These are phyloP conservation scores for Lutraria rhynchaena DNA, from an alignment of 1,140 invertebrate genomes.

Conservation along the genomic window DNA sequence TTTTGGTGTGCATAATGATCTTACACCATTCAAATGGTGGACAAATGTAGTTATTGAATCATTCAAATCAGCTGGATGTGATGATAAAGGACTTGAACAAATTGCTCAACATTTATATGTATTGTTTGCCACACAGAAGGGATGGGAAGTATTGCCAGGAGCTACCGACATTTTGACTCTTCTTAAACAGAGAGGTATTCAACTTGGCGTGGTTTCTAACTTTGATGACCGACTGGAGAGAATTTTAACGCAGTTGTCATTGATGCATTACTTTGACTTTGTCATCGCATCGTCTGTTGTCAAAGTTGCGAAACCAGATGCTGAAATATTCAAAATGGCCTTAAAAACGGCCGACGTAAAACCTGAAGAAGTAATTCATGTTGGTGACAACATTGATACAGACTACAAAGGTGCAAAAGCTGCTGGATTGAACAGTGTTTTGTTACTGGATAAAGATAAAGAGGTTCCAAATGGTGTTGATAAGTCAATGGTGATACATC, in stretches of 20 bases:
- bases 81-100: constrained; percentile 77
- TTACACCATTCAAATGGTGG: constrained; percentile 94
- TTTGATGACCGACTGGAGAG: constrained; percentile 90
- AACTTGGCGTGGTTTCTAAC: constrained; percentile 91
- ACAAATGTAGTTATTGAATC: constrained; percentile 86
- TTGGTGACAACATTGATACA: constrained; percentile 89
- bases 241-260: constrained; percentile 86
- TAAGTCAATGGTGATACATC: constrained; percentile 42
- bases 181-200: constrained; percentile 80
- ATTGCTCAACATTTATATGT: constrained; percentile 83
- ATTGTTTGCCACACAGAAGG: constrained; percentile 86
- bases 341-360: constrained; percentile 82
- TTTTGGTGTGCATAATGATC: constrained; percentile 87
- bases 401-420: constrained; percentile 90
- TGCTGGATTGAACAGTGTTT: constrained; percentile 87
- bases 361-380: constrained; percentile 88
- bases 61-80: constrained; percentile 83
- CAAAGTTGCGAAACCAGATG: constrained; percentile 89
- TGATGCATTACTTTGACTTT: constrained; percentile 90
- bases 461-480: constrained; percentile 58
- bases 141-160: constrained; percentile 88
- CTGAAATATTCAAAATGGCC: constrained; percentile 89
- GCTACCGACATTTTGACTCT: constrained; percentile 85
- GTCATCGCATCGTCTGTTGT: constrained; percentile 89
- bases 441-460: constrained; percentile 28